These are phyloP conservation scores for Hippoglossus stenolepis DNA, from an alignment of 2,113 vertebrate genomes.

Conservation along the genomic window DNA sequence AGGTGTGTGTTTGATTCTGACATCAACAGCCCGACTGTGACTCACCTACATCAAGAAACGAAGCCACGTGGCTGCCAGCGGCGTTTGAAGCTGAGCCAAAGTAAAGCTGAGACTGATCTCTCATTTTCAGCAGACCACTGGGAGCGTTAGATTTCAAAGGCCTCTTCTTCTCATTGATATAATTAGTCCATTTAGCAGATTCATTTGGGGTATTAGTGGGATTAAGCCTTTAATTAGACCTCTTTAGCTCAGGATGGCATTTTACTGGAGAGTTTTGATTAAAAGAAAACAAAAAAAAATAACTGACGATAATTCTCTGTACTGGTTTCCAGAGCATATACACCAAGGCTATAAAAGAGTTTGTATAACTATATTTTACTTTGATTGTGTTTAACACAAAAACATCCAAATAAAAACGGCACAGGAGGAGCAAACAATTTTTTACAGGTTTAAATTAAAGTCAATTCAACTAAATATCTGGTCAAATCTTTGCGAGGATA, in stretches of 20 bases:
- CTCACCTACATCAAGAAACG: conserved; percentile 25
- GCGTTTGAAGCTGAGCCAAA: conserved; percentile 37
- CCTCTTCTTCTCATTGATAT: conserved; percentile 30
- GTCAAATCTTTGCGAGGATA: not conserved
- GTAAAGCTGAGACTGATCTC: conserved; percentile 18
- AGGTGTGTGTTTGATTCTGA: conserved; percentile 59
- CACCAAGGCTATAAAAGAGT: no score
- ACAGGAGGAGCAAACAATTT: no score
- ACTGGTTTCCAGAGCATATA: not conserved
- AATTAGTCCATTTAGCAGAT: conserved; percentile 59
- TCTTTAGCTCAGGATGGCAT: conserved; percentile 9
- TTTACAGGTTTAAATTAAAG: not conserved
- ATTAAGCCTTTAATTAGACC: conserved; percentile 64
- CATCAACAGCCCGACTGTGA: conserved; percentile 19
- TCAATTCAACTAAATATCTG: not conserved
- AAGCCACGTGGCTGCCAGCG: not conserved
- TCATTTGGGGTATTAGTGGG: conserved; percentile 58
- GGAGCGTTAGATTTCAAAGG: conserved; percentile 49
- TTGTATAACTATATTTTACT: no score
- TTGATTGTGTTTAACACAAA: no score
- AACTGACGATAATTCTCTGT: not conserved
- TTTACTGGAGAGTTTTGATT: conserved; percentile 20
- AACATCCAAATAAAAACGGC: no score
- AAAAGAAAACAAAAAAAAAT: conserved; percentile 6
- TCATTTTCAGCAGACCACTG: conserved; percentile 18